These are phyloP conservation scores for Gymnothorax javanicus DNA, from an alignment of 2,797 vertebrate species.

Conservation along the genomic window DNA sequence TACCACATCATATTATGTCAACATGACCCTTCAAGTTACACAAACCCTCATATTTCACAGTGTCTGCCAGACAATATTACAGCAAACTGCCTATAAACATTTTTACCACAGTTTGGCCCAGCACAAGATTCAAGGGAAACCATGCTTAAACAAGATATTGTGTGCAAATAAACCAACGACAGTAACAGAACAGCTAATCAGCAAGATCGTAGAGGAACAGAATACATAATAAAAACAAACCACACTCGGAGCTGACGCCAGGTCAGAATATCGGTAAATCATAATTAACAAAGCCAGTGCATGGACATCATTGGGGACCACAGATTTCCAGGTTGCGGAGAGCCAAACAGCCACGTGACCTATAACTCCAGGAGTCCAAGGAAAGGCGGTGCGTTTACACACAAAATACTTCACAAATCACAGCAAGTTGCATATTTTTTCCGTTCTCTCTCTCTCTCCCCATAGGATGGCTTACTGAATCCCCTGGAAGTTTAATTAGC, in stretches of 20 bases:
- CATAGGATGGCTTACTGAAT: neutral
- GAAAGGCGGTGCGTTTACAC: neutral
- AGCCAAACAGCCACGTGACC: neutral
- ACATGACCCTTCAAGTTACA: neutral
- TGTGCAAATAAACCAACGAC: constrained; percentile 8
- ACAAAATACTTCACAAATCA: neutral
- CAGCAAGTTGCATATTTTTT: neutral
- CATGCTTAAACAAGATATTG: neutral
- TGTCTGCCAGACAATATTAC: neutral
- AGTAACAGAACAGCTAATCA: neutral
- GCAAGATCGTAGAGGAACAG: neutral
- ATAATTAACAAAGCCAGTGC: neutral
- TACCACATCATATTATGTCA: constrained; percentile 50
- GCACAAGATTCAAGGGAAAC: neutral
- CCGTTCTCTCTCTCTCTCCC: neutral
- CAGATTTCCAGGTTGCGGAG: neutral
- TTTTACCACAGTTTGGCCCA: neutral
- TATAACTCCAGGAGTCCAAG: neutral
- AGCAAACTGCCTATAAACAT: neutral
- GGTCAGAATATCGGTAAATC: constrained; percentile 1
- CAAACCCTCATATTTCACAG: neutral
- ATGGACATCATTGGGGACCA: neutral
- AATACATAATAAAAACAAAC: neutral
- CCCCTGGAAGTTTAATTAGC: neutral
- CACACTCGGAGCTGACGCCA: neutral